A percentile compares a stretch with the other conserved stretches of the same genome.
Evolutionary conservation across 53 echinoderm and acorn worm genomes (phyloP).

Genomic region (Glandiceps talaboti): DNA sequence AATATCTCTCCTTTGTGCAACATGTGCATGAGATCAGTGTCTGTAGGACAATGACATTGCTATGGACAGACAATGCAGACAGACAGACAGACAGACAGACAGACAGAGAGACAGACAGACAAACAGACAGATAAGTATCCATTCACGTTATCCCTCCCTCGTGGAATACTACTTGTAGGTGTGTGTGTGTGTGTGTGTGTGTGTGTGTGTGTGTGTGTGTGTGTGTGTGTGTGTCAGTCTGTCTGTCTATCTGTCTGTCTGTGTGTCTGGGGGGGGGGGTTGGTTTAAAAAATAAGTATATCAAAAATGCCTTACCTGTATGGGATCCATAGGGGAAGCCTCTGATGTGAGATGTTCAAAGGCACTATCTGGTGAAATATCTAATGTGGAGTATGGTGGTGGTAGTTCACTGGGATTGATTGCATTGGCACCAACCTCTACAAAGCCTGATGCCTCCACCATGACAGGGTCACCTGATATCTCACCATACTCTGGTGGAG

Average conservation of each 20-base stretch:
- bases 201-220: neutral
- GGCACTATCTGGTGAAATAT: slow-evolving; percentile 32
- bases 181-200: neutral
- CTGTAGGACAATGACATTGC: no score
- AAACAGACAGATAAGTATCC: no score
- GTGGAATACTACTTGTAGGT: no score
- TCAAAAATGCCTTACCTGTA: slow-evolving; percentile 6
- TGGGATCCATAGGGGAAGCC: slow-evolving; percentile 16
- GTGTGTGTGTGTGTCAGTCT: neutral
- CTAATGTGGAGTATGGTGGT: slow-evolving; percentile 65
- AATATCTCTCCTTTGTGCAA: no score
- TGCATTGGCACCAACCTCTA: slow-evolving; percentile 48
- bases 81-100: no score
- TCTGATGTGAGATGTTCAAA: neutral
- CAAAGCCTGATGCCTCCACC: slow-evolving; percentile 46
- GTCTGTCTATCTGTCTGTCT: neutral
- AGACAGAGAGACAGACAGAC: no score
- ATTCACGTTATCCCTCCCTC: no score
- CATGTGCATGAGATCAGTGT: no score
- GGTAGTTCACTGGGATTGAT: slow-evolving; percentile 68
- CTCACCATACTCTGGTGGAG: slow-evolving; percentile 66
- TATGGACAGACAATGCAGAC: no score
- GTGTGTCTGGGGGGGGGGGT: neutral
- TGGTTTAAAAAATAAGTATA: neutral
- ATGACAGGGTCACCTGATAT: slow-evolving; percentile 76